These are phyloP conservation scores for Erythrolamprus reginae DNA, from an alignment of 2,113 vertebrate species.

Conservation along the genomic window DNA sequence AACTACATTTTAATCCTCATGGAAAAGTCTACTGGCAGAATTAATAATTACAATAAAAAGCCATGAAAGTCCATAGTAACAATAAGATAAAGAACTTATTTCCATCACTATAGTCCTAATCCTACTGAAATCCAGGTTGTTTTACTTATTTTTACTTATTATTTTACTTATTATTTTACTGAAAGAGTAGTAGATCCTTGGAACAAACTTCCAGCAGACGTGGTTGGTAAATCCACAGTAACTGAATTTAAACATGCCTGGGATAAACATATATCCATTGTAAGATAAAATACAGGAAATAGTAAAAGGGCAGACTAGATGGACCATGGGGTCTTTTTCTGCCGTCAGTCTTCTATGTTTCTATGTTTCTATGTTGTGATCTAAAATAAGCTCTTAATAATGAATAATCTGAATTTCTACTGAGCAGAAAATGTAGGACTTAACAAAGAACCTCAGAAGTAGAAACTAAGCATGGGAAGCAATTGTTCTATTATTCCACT, in stretches of 20 bases:
- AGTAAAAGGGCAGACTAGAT: too few relatives aligned
- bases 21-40: constrained; percentile 52
- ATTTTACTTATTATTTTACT: too few relatives aligned
- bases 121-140: constrained; percentile 61
- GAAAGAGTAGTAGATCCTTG: too few relatives aligned
- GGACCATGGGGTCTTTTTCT: too few relatives aligned
- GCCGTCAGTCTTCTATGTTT: too few relatives aligned
- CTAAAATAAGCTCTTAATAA: constrained; percentile 73
- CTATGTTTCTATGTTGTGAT: too few relatives aligned
- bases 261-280: too few relatives aligned
- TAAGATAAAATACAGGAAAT: too few relatives aligned
- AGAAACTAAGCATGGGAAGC: constrained; percentile 13
- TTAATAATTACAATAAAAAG: constrained; percentile 67
- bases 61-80: constrained; percentile 62
- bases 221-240: too few relatives aligned
- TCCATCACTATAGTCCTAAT: constrained; percentile 61
- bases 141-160: too few relatives aligned
- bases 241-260: too few relatives aligned
- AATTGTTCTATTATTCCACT: constrained; percentile 22
- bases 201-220: too few relatives aligned
- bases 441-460: constrained; percentile 38
- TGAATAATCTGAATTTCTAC: constrained; percentile 60
- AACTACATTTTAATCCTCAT: constrained; percentile 54
- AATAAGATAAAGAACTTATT: constrained; percentile 68
- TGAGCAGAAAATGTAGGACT: constrained; percentile 66